Evolutionary conservation across 2,888 invertebrate genomes (phyloP).

Genomic region (Lasioglossum pauxillum): DNA sequence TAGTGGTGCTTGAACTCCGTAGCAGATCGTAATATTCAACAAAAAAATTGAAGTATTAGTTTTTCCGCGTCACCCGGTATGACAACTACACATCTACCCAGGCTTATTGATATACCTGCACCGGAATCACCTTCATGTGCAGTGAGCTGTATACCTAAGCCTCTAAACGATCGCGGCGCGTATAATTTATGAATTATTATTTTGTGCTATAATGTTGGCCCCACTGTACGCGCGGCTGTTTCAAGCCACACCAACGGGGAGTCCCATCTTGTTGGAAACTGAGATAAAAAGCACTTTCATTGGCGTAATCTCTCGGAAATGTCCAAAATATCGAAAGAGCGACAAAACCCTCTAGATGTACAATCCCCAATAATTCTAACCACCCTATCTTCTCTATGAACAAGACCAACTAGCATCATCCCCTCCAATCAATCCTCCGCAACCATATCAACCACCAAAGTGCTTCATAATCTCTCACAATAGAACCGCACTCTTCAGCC

Average conservation of each 20-base stretch:
- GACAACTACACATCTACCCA: constrained; percentile 27
- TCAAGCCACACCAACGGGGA: constrained; percentile 55
- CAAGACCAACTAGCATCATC: neutral
- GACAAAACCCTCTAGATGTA: neutral
- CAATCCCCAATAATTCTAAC: neutral
- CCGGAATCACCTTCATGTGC: constrained; percentile 58
- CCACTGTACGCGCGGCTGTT: constrained; percentile 61
- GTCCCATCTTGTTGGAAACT: constrained; percentile 71
- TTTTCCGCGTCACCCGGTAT: constrained; percentile 37
- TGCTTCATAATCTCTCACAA: neutral
- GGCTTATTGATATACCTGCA: constrained; percentile 57
- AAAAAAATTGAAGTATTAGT: neutral
- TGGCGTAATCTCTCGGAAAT: constrained; percentile 65
- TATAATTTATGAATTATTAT: constrained; percentile 83
- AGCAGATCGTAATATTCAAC: neutral
- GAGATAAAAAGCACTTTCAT: constrained; percentile 73
- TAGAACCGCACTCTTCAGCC: neutral
- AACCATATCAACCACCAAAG: neutral
- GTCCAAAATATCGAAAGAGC: neutral
- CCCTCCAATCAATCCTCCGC: neutral
- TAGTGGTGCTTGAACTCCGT: neutral
- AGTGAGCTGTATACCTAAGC: constrained; percentile 69
- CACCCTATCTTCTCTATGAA: neutral
- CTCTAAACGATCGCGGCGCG: constrained; percentile 77
- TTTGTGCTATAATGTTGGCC: constrained; percentile 79